These are phyloP conservation scores for Lophius americanus DNA, from an alignment of 2,797 vertebrate species.

Conservation along the genomic window DNA sequence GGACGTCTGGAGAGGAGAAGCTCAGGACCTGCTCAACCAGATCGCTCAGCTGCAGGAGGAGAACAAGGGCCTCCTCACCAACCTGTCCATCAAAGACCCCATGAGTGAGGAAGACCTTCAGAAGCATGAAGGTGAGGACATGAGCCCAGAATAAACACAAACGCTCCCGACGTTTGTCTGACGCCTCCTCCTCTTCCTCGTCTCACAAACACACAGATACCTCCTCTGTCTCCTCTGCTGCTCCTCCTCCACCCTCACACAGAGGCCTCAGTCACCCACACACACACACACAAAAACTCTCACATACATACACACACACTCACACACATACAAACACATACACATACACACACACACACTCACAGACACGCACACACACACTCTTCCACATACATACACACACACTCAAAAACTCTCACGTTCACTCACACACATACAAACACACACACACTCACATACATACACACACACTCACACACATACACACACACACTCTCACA, in stretches of 20 bases:
- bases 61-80: constrained; percentile 93
- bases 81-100: constrained; percentile 90
- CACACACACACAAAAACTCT: background rate
- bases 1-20: constrained; percentile 97
- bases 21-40: constrained; percentile 94
- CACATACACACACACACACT: constrained; percentile 21
- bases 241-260: background rate
- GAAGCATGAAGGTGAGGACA: constrained; percentile 89
- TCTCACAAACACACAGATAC: constrained; percentile 20
- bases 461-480: constrained; percentile 48
- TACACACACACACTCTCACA: constrained; percentile 72
- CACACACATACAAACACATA: constrained; percentile 11
- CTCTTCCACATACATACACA: background rate
- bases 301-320: constrained; percentile 15
- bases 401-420: background rate
- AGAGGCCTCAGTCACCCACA: background rate
- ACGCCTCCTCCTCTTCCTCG: background rate
- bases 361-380: constrained; percentile 10
- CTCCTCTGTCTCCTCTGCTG: background rate
- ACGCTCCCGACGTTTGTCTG: too few relatives aligned
- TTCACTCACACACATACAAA: constrained; percentile 9
- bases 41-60: constrained; percentile 97
- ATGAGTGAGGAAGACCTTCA: constrained; percentile 95
- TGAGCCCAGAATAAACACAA: background rate
- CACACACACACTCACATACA: constrained; percentile 25